phyloP scores from a whole-genome alignment of 2,797 vertebrate species.

The Argentina silus region DNA sequence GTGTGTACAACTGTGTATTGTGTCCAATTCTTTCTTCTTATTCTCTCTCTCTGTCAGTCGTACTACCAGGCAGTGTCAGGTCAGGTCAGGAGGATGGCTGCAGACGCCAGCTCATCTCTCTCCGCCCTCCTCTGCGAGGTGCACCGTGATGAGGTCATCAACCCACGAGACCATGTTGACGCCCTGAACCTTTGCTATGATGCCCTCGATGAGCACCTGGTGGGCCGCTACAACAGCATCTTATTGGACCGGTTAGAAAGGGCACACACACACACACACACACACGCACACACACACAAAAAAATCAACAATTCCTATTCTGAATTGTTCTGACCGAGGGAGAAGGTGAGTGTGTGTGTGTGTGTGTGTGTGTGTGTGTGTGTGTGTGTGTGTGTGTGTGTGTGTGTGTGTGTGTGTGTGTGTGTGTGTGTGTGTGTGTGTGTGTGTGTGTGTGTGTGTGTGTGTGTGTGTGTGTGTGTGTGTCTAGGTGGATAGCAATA shows the following conservation, averaged over 20 bases:
- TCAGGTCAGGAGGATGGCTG: constrained; percentile 54
- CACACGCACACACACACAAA: not conserved
- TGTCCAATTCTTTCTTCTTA: not conserved
- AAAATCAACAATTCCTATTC: not conserved
- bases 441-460: not conserved
- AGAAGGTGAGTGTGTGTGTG: too few species aligned
- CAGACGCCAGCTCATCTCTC: constrained; percentile 28
- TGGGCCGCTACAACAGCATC: constrained; percentile 72
- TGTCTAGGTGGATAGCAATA: constrained; percentile 36
- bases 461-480: not conserved
- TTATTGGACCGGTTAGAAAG: constrained; percentile 67
- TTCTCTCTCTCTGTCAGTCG: constrained; percentile 19
- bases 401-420: too few species aligned
- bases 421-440: constrained; percentile 59
- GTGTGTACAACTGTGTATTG: too few species aligned
- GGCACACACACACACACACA: not conserved
- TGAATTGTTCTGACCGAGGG: too few species aligned
- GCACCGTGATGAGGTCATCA: constrained; percentile 52
- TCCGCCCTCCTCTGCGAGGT: constrained; percentile 61
- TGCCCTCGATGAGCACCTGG: constrained; percentile 65
- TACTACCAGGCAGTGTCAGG: constrained; percentile 37
- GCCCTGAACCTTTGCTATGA: constrained; percentile 65
- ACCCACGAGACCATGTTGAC: constrained; percentile 61
- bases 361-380: too few species aligned
- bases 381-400: too few species aligned